phyloP scores from a whole-genome alignment of 30 jellyfish, hydroid and myxozoan genomes.

The Mastigias papua region DNA sequence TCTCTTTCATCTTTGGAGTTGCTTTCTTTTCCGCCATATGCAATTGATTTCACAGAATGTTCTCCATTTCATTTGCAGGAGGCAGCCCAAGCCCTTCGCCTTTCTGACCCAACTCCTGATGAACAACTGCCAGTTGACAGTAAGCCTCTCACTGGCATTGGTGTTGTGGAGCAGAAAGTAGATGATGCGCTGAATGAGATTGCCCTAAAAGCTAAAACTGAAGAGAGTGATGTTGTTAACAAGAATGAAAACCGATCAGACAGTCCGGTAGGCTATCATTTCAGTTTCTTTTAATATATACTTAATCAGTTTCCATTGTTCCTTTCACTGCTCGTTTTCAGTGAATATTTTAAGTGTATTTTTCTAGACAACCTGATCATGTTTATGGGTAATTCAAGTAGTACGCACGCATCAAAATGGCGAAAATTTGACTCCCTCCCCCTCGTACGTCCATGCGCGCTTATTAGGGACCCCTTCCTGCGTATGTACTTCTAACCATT shows the following conservation, averaged over 20 bases:
- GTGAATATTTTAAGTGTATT: too few relatives aligned
- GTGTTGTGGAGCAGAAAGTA: background rate
- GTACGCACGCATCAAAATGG: too few relatives aligned
- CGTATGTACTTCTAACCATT: too few relatives aligned
- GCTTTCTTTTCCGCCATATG: background rate
- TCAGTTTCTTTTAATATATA: too few relatives aligned
- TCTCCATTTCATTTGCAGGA: constrained; percentile 17
- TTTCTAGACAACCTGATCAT: too few relatives aligned
- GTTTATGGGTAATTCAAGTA: too few relatives aligned
- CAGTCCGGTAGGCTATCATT: constrained; percentile 62
- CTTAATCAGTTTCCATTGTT: background rate
- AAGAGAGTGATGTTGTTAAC: background rate
- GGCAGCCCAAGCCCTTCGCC: constrained; percentile 59
- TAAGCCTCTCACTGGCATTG: background rate
- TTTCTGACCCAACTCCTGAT: constrained; percentile 45
- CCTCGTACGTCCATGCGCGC: too few relatives aligned
- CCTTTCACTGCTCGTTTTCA: too few relatives aligned
- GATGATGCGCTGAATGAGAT: background rate
- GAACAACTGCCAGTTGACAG: constrained; percentile 27
- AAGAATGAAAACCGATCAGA: constrained; percentile 65
- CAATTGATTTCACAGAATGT: background rate
- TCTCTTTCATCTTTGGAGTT: background rate
- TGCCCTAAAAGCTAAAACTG: background rate
- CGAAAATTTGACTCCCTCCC: too few relatives aligned
- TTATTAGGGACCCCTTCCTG: too few relatives aligned